Percentiles rank a stretch among this genome's conserved stretches.
Conservation (phyloP, 2,797 vertebrate genomes). For the Lophotriccus pileatus region DNA sequence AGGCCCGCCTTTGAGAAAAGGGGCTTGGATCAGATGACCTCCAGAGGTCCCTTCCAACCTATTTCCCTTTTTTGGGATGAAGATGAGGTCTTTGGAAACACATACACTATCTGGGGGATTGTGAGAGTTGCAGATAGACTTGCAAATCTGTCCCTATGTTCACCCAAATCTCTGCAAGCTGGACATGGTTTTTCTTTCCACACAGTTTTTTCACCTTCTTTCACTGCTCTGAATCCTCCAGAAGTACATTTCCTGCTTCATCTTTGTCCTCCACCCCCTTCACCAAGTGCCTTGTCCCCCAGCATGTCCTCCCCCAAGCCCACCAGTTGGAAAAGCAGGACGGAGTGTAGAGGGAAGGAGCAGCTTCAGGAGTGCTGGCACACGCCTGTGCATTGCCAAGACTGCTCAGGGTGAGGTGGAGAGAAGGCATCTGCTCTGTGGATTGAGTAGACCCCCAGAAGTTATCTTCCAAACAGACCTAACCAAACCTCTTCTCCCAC, state of each 20-base stretch:
- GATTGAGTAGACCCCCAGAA: background rate
- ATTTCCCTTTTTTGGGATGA: background rate
- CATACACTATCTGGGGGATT: background rate
- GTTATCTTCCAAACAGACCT: background rate
- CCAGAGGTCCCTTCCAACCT: background rate
- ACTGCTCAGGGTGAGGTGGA: background rate
- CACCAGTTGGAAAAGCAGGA: background rate
- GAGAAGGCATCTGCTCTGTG: background rate
- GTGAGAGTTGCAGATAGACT: background rate
- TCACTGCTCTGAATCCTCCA: background rate
- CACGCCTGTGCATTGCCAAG: background rate
- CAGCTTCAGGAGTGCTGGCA: background rate
- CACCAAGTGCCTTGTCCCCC: background rate
- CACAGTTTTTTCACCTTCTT: background rate
- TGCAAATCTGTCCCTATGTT: background rate
- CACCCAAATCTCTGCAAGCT: background rate
- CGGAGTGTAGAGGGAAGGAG: background rate
- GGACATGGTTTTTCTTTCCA: background rate
- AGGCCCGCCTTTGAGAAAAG: background rate
- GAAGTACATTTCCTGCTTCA: background rate
- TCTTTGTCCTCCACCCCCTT: background rate
- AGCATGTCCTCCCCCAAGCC: background rate
- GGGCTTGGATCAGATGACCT: background rate
- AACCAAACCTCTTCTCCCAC: background rate
- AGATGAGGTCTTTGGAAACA: background rate